Evolutionary conservation across 37 sponge, comb jelly and placozoan genomes (phyloP).

Genomic region (Axinella damicornis): DNA sequence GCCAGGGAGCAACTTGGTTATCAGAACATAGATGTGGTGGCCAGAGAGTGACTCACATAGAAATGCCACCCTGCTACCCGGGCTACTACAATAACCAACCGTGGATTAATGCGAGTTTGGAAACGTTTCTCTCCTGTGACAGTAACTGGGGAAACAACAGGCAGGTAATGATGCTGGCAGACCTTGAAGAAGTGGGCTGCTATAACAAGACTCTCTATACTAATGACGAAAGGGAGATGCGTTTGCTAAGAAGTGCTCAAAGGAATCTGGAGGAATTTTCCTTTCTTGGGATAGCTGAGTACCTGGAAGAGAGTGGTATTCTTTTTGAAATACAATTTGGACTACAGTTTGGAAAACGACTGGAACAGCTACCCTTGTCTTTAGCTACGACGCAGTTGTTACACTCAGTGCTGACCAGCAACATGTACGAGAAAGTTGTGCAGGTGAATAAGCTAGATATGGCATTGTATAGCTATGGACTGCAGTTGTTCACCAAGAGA

Average conservation of each 20-base stretch:
- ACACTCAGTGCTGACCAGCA: slow-evolving; percentile 19
- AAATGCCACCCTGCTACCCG: slow-evolving; percentile 80
- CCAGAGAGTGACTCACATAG: not conserved
- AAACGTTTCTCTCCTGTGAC: slow-evolving; percentile 78
- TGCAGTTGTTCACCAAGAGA: slow-evolving; percentile 60
- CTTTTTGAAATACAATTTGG: slow-evolving; percentile 85
- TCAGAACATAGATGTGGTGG: slow-evolving; percentile 43
- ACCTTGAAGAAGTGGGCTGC: slow-evolving; percentile 73
- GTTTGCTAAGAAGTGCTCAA: slow-evolving; percentile 73
- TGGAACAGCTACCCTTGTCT: slow-evolving; percentile 39
- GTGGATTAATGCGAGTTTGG: slow-evolving; percentile 71
- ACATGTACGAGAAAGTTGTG: slow-evolving; percentile 37
- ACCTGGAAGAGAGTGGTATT: slow-evolving; percentile 57
- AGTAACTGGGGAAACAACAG: slow-evolving; percentile 88
- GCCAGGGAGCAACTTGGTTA: slow-evolving; percentile 77
- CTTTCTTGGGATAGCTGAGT: slow-evolving; percentile 85
- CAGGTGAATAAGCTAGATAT: slow-evolving; percentile 74
- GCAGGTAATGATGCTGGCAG: slow-evolving; percentile 80
- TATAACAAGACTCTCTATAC: slow-evolving; percentile 4
- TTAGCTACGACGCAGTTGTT: slow-evolving; percentile 40
- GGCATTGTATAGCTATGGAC: slow-evolving; percentile 79
- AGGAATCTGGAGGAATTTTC: slow-evolving; percentile 69
- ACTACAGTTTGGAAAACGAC: slow-evolving; percentile 56
- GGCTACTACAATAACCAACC: slow-evolving; percentile 50
- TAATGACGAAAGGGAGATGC: slow-evolving; percentile 21